A percentile compares a stretch with the other conserved stretches of the same genome.
Evolutionary conservation across 1,140 invertebrate species (phyloP).

Genomic region (Lucilia sericata): DNA sequence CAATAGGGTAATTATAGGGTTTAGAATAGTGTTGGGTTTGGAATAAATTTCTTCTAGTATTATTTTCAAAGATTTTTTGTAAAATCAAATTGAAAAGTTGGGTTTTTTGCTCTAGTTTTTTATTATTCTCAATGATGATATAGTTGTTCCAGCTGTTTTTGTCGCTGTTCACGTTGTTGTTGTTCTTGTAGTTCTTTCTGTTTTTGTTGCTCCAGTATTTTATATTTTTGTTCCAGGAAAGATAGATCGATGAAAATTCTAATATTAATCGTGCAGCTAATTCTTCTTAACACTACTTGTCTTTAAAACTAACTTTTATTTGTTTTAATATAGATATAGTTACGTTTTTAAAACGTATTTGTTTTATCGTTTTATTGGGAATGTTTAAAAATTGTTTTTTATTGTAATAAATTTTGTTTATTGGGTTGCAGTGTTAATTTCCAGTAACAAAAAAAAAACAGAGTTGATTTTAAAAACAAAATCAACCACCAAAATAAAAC

Average conservation of each 20-base stretch:
- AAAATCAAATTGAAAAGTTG: background rate
- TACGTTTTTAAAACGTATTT: constrained; percentile 35
- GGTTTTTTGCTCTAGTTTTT: constrained; percentile 46
- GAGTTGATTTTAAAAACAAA: background rate
- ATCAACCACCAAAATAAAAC: constrained; percentile 7
- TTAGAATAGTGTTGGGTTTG: background rate
- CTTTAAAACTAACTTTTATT: constrained; percentile 44
- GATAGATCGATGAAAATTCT: constrained; percentile 81
- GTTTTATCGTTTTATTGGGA: background rate
- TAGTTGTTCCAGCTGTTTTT: constrained; percentile 62
- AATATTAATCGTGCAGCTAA: constrained; percentile 69
- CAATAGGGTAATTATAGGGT: background rate
- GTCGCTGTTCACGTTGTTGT: constrained; percentile 61
- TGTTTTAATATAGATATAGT: constrained; percentile 31
- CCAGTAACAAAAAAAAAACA: constrained; percentile 9
- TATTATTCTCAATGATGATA: constrained; percentile 55
- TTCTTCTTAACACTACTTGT: constrained; percentile 56
- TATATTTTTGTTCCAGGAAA: constrained; percentile 83
- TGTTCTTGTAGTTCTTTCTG: constrained; percentile 67
- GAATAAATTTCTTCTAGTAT: constrained; percentile 13
- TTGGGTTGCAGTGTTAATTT: constrained; percentile 38
- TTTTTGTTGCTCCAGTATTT: constrained; percentile 72
- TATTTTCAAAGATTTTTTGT: constrained; percentile 19
- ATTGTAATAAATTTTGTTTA: background rate
- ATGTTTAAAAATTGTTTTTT: constrained; percentile 15